Base-by-base conservation (phyloP, 23 tunicate species). In the Styela plicata region DNA sequence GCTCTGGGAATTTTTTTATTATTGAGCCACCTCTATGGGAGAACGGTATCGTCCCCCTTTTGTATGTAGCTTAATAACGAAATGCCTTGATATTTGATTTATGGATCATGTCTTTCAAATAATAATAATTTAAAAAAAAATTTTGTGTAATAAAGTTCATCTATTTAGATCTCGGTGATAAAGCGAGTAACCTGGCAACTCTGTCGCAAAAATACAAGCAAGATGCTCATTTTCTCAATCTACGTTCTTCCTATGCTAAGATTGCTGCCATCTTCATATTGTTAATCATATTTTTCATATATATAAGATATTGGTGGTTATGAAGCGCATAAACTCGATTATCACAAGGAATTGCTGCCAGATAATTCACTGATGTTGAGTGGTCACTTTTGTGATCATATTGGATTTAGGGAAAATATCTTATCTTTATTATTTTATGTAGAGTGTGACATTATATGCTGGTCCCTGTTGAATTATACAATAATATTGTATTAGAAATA, bases 161-260 rank as follows among this genome's bases (percentile, higher is more conserved):
- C 70, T 75, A n/a, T n/a, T n/a, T 83, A 82, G 98, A 93, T 3
- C 87, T 93, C 34, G 93, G 89, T 16, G 83, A 93, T 84, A 88
- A 93, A 76, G 98, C 98, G 5, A 87, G 86, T 80, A 82, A 87
- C 33, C 83, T 93, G 29, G 98, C 93, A 31, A 85, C 74, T 63
- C 61, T 88, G 63, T 93, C 98, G 1, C 87, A 88, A 67, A 93
- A 93, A 73, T 93, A 93, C 89, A 88, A 88, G 75, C 90, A 93
- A 65, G 98, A 93, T 82, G 98, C 98, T 18, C 91, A 93, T 44
- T 93, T 80, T 37, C 79, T 93, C 3, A 93, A 93, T 75, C 78
- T 93, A 36, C 64, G 93, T 18, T 93, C 98, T 33, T 84, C 98
- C 30, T 88, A 93, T 67, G 90, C 90, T 3, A 93, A 93, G 76